phyloP scores from a whole-genome alignment of 64 coral and sea anemone species.

The Exaiptasia diaphana region DNA sequence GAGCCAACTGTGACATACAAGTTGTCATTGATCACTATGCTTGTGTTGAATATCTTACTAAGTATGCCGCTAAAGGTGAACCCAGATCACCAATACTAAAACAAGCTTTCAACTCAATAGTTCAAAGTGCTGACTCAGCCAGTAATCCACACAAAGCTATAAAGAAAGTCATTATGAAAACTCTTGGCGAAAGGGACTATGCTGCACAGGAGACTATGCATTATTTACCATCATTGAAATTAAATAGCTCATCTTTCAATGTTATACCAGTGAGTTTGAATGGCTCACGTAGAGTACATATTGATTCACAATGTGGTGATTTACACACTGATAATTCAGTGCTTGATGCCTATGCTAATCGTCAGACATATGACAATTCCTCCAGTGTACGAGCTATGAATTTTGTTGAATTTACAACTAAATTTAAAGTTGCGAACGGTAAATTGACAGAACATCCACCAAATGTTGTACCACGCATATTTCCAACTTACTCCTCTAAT shows the following conservation, averaged over 20 bases:
- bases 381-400: slow-evolving; percentile 1
- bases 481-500: slow-evolving; percentile 30
- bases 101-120: slow-evolving; percentile 32
- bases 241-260: slow-evolving; percentile 36
- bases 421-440: slow-evolving; percentile 15
- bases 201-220: slow-evolving; percentile 47
- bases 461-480: slow-evolving; percentile 6
- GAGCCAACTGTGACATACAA: slow-evolving; percentile 57
- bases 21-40: slow-evolving; percentile 43
- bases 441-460: slow-evolving; percentile 7
- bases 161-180: slow-evolving; percentile 23
- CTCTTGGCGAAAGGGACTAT: slow-evolving; percentile 43
- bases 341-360: slow-evolving; percentile 17
- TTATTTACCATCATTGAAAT: slow-evolving; percentile 17
- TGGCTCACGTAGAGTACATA: slow-evolving; percentile 35
- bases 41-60: slow-evolving; percentile 44
- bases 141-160: slow-evolving; percentile 16
- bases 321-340: slow-evolving; percentile 13
- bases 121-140: background rate
- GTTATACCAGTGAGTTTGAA: slow-evolving; percentile 19
- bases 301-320: background rate
- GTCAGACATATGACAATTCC: background rate
- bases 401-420: slow-evolving; percentile 42
- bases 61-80: slow-evolving; percentile 57
- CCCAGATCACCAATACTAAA: slow-evolving; percentile 33